These are phyloP conservation scores for Anthophora plumipes DNA, from an alignment of 2,888 invertebrate species.

Conservation along the genomic window DNA sequence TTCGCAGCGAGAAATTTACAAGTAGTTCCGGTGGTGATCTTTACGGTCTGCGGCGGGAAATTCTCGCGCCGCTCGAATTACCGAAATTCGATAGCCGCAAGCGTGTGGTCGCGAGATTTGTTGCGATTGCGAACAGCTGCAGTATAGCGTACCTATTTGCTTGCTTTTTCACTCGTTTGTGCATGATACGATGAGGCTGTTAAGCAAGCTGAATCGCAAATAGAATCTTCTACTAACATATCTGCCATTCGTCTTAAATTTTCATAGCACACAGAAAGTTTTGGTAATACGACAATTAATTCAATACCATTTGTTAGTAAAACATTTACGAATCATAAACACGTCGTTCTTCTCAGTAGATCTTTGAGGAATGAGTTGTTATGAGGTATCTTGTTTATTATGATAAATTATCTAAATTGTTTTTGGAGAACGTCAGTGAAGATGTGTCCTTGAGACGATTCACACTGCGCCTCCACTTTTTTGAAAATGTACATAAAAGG, in stretches of 20 bases:
- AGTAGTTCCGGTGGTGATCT: conserved; percentile 27
- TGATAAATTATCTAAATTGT: no score
- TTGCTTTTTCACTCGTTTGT: conserved; percentile 10
- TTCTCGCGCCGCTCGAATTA: conserved; percentile 47
- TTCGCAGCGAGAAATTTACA: conserved; percentile 39
- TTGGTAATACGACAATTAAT: neutral
- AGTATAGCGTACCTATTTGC: neutral
- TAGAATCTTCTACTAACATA: neutral
- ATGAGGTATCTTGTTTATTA: no score
- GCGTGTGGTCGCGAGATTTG: conserved; percentile 46
- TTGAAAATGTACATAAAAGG: no score
- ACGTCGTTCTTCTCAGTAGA: no score
- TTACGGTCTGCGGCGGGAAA: conserved; percentile 41
- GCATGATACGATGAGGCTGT: neutral
- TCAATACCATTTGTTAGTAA: neutral
- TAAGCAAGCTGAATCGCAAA: neutral
- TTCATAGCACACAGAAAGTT: neutral
- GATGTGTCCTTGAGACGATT: no score
- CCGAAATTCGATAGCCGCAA: conserved; percentile 57
- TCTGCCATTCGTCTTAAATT: neutral
- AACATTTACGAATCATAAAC: no score
- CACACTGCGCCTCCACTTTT: no score
- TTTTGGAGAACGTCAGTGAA: no score
- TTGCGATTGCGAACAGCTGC: conserved; percentile 41
- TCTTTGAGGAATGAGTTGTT: no score